phyloP scores from a whole-genome alignment of 2,888 invertebrate species.

The Troglohyphantes excavatus region DNA sequence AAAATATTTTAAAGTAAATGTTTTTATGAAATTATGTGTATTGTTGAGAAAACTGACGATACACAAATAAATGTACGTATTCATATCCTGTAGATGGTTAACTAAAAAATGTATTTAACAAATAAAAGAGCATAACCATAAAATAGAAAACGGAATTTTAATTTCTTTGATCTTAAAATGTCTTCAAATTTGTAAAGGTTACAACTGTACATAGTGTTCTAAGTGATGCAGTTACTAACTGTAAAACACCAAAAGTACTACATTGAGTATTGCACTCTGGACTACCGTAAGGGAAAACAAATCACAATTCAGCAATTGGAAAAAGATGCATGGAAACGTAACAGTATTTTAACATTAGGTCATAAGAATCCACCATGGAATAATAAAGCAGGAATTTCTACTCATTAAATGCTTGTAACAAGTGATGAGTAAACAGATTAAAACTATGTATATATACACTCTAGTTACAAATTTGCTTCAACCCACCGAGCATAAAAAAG shows the following conservation, averaged over 20 bases:
- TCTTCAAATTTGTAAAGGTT: slow-evolving; percentile 37
- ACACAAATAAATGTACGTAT: no score
- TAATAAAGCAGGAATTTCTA: slow-evolving; percentile 29
- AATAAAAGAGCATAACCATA: neutral
- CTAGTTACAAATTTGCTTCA: slow-evolving; percentile 10
- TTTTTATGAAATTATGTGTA: no score
- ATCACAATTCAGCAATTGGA: slow-evolving; percentile 47
- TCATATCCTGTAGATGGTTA: no score
- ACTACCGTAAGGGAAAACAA: slow-evolving; percentile 43
- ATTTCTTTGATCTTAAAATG: slow-evolving; percentile 46
- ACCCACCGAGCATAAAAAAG: neutral
- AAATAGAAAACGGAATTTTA: slow-evolving; percentile 49
- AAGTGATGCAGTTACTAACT: slow-evolving; percentile 12
- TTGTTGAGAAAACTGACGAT: no score
- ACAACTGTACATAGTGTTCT: slow-evolving; percentile 67
- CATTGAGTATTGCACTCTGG: slow-evolving; percentile 64
- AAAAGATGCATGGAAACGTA: slow-evolving; percentile 46
- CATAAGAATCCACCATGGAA: slow-evolving; percentile 24
- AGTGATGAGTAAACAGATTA: neutral
- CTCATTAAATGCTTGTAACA: slow-evolving; percentile 17
- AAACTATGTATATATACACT: slow-evolving; percentile 39
- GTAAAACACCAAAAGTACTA: slow-evolving; percentile 41
- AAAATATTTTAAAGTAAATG: no score
- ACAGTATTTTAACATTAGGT: slow-evolving; percentile 40
- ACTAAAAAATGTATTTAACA: no score